Base-by-base conservation (phyloP, 2,888 invertebrate genomes). In the Drosophila greeni region DNA sequence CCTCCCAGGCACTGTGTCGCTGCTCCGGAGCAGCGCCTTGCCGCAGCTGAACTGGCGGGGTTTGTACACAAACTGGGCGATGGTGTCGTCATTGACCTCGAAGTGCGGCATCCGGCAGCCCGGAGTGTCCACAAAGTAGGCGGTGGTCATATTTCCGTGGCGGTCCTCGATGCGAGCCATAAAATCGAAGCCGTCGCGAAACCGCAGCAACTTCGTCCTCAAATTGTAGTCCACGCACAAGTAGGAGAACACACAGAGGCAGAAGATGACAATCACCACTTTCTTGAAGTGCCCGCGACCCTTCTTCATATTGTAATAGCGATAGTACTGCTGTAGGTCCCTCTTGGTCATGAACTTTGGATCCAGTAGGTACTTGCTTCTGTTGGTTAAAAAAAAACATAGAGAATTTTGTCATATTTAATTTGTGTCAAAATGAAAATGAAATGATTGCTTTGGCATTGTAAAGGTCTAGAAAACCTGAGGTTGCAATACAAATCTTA, bases 81-180 rank as follows among this genome's bases (percentile, higher is more conserved):
- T 84, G 43, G 82, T 86, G 20, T 86, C 85, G 61, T 88, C 87
- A 23, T 79, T 70, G 23, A 86, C 77, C 33, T 87, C 85, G 52
- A 89, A 89, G 59, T 81, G 86, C 12, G 89, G 89, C 87, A 89
- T 89, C 3, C 88, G 87, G 59, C 89, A 89, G 40, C 89, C 89
- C 3, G 86, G 80, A 3, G 88, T 87, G 52, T 89, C 86, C 18
- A 89, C 86, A 43, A 88, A 88, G 59, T 88, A 89, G 7, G 88
- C 85, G 62, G 86, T 83, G 3, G 78, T 87, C 9, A 78, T 71
- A 36, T 87, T 87, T 0, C 18, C 52, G 1, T 51, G 64, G 31
- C 82, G 81, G 24, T 85, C 85, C 51, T 88, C 87, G 53, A 86
- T 83, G 49, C 86, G 86, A 0, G 87, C 82, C 40, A 86, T 75